A percentile compares a stretch with the other conserved stretches of the same genome.
Conservation (phyloP, 2,888 invertebrate genomes). For the Hyles lineata region DNA sequence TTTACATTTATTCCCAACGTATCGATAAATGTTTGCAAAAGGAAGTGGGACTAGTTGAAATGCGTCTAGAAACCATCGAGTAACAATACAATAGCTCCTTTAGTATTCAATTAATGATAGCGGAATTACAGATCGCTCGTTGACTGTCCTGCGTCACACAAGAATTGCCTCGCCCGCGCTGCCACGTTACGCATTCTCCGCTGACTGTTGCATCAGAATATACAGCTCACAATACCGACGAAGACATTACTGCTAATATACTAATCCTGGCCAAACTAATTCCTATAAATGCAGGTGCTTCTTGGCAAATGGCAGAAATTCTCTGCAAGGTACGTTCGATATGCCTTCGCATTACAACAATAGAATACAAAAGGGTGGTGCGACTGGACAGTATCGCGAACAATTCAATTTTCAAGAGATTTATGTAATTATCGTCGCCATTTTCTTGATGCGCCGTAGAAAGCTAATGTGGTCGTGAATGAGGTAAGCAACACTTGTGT, state of each 20-base stretch:
- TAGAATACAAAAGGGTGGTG: not conserved
- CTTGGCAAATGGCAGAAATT: not conserved
- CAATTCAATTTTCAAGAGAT: constrained; percentile 38
- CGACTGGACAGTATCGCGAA: not conserved
- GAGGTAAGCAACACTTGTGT: constrained; percentile 59
- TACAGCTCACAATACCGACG: not conserved
- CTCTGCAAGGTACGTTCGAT: not conserved
- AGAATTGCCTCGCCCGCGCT: not conserved
- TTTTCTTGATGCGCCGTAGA: constrained; percentile 66
- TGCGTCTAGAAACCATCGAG: not conserved
- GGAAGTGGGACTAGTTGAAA: not conserved
- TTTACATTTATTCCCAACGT: not conserved
- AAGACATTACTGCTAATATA: not conserved
- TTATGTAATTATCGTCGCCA: constrained; percentile 53
- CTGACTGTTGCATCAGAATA: not conserved
- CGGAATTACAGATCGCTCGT: constrained; percentile 4
- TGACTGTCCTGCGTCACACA: constrained; percentile 5
- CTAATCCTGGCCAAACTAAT: not conserved
- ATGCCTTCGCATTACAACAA: not conserved
- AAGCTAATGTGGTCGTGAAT: constrained; percentile 70
- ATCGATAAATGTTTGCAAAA: not conserved
- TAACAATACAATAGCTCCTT: not conserved
- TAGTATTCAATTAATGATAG: not conserved
- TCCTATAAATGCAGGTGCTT: not conserved
- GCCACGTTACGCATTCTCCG: not conserved